phyloP scores from a whole-genome alignment of 1,140 invertebrate species.

The Drosophila novamexicana region DNA sequence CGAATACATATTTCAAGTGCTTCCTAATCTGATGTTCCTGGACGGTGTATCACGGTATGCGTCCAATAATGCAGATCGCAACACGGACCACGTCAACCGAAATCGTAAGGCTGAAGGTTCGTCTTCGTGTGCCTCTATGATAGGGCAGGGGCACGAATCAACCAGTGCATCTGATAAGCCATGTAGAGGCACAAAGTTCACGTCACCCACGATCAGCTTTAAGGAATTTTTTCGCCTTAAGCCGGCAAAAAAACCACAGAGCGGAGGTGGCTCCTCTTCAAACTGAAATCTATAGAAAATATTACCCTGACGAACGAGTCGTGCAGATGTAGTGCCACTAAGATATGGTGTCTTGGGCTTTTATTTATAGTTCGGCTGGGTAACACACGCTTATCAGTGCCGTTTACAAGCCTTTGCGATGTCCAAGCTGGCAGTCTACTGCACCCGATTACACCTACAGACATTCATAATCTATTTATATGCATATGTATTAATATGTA shows the following conservation, averaged over 20 bases:
- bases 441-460: slow-evolving; percentile 65
- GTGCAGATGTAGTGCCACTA: neutral
- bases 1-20: slow-evolving; percentile 64
- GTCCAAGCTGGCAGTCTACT: slow-evolving; percentile 42
- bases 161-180: slow-evolving; percentile 65
- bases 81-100: slow-evolving; percentile 2
- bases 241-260: slow-evolving; percentile 40
- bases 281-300: slow-evolving; percentile 47
- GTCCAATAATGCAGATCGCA: slow-evolving; percentile 4
- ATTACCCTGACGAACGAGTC: slow-evolving; percentile 7
- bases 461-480: slow-evolving; percentile 2
- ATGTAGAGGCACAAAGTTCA: slow-evolving; percentile 6
- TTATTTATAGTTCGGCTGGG: slow-evolving; percentile 50
- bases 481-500: neutral
- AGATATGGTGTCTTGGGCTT: slow-evolving; percentile 36
- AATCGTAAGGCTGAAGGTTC: slow-evolving; percentile 8
- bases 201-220: slow-evolving; percentile 56
- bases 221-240: slow-evolving; percentile 70
- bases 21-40: slow-evolving; percentile 66
- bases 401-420: slow-evolving; percentile 26
- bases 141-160: slow-evolving; percentile 54
- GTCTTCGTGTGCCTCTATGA: slow-evolving; percentile 46
- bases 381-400: slow-evolving; percentile 53
- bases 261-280: slow-evolving; percentile 59
- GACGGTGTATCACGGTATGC: slow-evolving; percentile 53